Base-by-base conservation (phyloP, 2,888 invertebrate genomes). In the Melitaea athalia region DNA sequence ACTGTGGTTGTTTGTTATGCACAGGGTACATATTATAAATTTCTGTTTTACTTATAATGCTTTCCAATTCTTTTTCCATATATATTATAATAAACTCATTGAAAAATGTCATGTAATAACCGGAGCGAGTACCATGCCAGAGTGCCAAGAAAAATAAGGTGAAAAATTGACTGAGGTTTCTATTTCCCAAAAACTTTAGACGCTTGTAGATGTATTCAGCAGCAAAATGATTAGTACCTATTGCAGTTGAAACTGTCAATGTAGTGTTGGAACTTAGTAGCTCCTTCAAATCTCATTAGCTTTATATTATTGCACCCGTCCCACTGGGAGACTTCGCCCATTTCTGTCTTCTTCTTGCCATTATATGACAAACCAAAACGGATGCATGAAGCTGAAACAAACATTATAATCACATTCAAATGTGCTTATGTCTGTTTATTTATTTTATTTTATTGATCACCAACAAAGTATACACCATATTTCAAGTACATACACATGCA, bases 111-210 rank as follows among this genome's bases (percentile, higher is more conserved):
- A 97, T 93, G 84, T 98, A 99, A 82, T 99, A 99, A 0, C 99
- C 99, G 11, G 97, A 95, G 82, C 98, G 97, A 64, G 98, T 95
- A 12, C 99, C 99, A 87, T 99, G 99, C 99, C 99, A 99, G 0
- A 98, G 81, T 0, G 99, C 98, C 50, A 99, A 94, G 88, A 99
- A 99, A 0, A 95, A 67, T 52, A 99, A 89, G 0, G 99, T 97
- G 0, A 95, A 93, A 0, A 95, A 91, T 85, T 99, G 99, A 73
- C 99, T 99, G 3, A 95, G 88, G 52, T 94, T 93, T 24, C 96
- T 94, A 86, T 96, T 98, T 59, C 97, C 97, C 60, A 99, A 92
- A 86, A 98, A 99, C 82, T 96, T 97, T 53, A 99, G 93, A 4
- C 99, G 94, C 84, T 99, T 99, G 92, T 98, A 99, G 31, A 99